Base-by-base conservation (phyloP, 2,113 vertebrate genomes). In the Gopherus evgoodei region DNA sequence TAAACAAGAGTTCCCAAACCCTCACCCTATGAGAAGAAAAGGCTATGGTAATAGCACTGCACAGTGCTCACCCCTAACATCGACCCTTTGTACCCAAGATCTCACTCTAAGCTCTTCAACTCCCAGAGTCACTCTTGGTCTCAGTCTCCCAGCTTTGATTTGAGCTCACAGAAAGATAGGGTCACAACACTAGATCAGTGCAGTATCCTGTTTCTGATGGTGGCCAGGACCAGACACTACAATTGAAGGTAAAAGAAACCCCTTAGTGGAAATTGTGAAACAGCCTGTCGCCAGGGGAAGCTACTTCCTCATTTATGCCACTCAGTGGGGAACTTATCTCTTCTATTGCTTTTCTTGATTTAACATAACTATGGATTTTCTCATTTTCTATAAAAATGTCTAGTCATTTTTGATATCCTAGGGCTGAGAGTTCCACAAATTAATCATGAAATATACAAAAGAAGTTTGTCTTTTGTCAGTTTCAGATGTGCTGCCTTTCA, bases 361-460 rank as follows among this genome's bases (percentile, higher is more conserved):
- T 69, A 69, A 69, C 8, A 8, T n/a, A 72, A 38, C n/a, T 38
- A n/a, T 72, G 65, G n/a, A 38, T 72, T 17, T 83, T 79, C 53
- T 93, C 89, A 56, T 84, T 93, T 94, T 87, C 52, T 52, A n/a
- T 83, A 62, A 82, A 81, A 90, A 94, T 56, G 50, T 14, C 10
- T 91, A 79, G 29, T 79, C 42, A 16, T 95, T 95, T 93, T 76
- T 14, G 81, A 91, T 19, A 42, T 2, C 81, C 95, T 17, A n/a
- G 94, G 92, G 92, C 94, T 93, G 92, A 94, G 95, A 91, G 96
- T 96, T 93, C 79, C 92, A 76, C 94, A 85, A 91, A 89, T 93
- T 96, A 91, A 94, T 95, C 96, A 92, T 80, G 91, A 94, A 96
- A 97, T 87, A 95, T 2, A 86, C 88, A 94, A 96, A 96, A 93